phyloP scores from a whole-genome alignment of 2,888 invertebrate genomes.

The Thymelicus acteon region DNA sequence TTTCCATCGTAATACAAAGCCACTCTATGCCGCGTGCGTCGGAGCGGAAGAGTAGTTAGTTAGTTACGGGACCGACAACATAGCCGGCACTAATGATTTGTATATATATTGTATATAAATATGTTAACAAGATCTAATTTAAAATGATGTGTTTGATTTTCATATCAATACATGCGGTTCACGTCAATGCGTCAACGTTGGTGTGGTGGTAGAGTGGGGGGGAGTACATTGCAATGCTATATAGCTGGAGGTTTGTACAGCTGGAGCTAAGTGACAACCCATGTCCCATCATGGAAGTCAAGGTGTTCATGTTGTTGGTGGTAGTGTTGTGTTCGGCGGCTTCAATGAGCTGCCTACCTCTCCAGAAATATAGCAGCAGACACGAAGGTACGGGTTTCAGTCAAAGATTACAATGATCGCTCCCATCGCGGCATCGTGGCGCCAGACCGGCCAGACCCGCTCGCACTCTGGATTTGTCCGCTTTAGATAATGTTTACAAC shows the following conservation, averaged over 20 bases:
- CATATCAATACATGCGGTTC: background rate
- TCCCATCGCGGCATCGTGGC: too few species aligned
- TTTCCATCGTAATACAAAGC: too few species aligned
- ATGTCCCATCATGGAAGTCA: background rate
- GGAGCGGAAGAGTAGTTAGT: too few species aligned
- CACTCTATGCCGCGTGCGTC: too few species aligned
- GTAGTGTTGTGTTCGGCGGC: background rate
- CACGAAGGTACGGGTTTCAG: background rate
- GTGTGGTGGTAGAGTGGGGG: background rate
- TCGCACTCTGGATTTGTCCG: too few species aligned
- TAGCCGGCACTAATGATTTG: background rate
- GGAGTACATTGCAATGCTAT: background rate
- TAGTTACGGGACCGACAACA: too few species aligned
- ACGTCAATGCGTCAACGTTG: background rate
- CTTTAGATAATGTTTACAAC: too few species aligned
- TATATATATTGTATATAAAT: background rate
- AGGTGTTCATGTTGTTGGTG: background rate
- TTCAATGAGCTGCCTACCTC: background rate
- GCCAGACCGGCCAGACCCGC: too few species aligned
- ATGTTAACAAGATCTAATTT: background rate
- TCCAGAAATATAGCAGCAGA: background rate
- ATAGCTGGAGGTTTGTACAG: background rate
- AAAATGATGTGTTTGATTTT: slow-evolving; percentile 1
- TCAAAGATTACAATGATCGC: too few species aligned
- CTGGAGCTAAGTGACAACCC: background rate